phyloP scores from a whole-genome alignment of 2,888 invertebrate species.

The Tanypteryx hageni region DNA sequence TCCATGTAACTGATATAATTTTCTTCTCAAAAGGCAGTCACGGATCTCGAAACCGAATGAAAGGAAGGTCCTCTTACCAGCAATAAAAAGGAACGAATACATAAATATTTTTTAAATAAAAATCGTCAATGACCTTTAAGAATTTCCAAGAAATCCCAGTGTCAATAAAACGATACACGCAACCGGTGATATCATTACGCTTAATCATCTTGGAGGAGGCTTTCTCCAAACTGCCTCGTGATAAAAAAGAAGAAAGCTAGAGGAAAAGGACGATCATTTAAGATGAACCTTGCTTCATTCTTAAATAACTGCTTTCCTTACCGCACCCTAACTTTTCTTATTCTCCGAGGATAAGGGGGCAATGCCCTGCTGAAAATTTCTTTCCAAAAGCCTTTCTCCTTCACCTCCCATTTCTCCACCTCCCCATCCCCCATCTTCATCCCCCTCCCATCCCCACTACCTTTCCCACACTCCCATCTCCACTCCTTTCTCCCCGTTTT shows the following conservation, averaged over 20 bases:
- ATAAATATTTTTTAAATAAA: too few relatives aligned
- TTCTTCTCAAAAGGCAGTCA: neutral
- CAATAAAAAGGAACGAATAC: too few relatives aligned
- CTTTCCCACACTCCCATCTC: too few relatives aligned
- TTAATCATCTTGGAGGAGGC: neutral
- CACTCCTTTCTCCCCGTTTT: neutral
- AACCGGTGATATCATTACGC: neutral
- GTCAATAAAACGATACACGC: conserved; percentile 22
- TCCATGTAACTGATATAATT: neutral
- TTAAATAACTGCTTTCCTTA: neutral
- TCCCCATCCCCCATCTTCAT: neutral
- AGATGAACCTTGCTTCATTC: neutral
- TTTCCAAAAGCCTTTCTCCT: neutral
- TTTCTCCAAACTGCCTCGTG: neutral
- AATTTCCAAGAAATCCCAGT: neutral
- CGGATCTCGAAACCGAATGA: neutral
- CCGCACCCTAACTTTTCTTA: neutral
- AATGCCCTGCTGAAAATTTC: neutral
- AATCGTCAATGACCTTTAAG: too few relatives aligned
- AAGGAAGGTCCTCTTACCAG: neutral
- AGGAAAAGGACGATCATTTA: neutral
- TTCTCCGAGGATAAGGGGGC: neutral
- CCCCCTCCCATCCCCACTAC: neutral
- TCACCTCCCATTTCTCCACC: neutral
- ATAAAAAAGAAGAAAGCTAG: neutral